Percentiles rank a stretch among this genome's conserved stretches.
phyloP scores from a whole-genome alignment of 2,797 vertebrate species.

The Clarias pachynema region DNA sequence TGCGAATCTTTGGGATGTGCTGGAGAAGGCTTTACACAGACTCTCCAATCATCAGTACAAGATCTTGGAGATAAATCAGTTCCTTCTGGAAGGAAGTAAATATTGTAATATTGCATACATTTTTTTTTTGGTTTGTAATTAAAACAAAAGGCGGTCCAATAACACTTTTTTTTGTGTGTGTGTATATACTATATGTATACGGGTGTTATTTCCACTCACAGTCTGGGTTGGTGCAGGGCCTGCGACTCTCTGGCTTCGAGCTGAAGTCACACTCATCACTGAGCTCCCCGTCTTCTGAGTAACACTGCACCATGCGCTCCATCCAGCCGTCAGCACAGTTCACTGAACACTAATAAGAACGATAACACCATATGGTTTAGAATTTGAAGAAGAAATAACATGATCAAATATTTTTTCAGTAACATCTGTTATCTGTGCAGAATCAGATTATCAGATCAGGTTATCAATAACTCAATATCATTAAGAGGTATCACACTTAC shows the following conservation, averaged over 20 bases:
- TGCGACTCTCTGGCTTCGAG: conserved; percentile 79
- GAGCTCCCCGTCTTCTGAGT: conserved; percentile 77
- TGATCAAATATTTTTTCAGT: background rate
- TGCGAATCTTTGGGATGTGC: too few relatives aligned
- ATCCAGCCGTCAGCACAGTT: conserved; percentile 87
- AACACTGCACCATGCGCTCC: conserved; percentile 87
- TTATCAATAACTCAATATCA: background rate
- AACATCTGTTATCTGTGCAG: background rate
- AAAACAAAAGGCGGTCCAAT: background rate
- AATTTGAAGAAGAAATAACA: background rate
- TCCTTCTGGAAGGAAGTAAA: too few relatives aligned
- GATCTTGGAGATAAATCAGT: too few relatives aligned
- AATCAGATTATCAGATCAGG: background rate
- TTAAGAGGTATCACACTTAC: conserved; percentile 74
- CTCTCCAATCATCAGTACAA: too few relatives aligned
- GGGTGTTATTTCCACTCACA: conserved; percentile 77
- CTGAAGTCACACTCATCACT: conserved; percentile 76
- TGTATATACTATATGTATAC: background rate
- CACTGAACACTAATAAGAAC: conserved; percentile 80
- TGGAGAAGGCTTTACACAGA: too few relatives aligned
- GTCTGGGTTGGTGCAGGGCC: conserved; percentile 80
- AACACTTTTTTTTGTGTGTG: too few relatives aligned
- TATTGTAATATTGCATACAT: too few relatives aligned
- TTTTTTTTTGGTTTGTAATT: too few relatives aligned
- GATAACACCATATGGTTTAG: conserved; percentile 26